phyloP scores from a whole-genome alignment of 2,113 vertebrate genomes.

The Scortum barcoo region DNA sequence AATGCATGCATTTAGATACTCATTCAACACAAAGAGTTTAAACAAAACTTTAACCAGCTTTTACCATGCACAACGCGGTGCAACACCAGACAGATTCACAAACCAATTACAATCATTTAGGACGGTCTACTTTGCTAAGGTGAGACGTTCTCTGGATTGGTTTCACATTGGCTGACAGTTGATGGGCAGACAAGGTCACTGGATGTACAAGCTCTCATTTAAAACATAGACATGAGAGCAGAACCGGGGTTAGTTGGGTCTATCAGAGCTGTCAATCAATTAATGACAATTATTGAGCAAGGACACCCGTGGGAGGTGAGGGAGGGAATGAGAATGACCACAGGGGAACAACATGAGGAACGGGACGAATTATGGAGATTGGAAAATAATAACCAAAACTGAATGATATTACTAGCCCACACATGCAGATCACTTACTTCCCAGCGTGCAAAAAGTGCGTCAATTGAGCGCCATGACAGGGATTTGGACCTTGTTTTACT shows the following conservation, averaged over 20 bases:
- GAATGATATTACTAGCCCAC: slow-evolving; percentile 81
- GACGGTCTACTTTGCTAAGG: slow-evolving; percentile 70
- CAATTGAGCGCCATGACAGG: slow-evolving; percentile 59
- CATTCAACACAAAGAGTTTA: slow-evolving; percentile 25
- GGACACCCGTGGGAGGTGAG: slow-evolving; percentile 90
- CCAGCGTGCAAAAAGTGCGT: slow-evolving; percentile 61
- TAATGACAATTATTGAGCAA: slow-evolving; percentile 99
- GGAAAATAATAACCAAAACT: slow-evolving; percentile 85
- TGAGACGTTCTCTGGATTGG: slow-evolving; percentile 77
- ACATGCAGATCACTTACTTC: slow-evolving; percentile 80
- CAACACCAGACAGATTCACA: slow-evolving; percentile 45
- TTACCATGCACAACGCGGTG: slow-evolving; percentile 24
- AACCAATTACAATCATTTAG: slow-evolving; percentile 77
- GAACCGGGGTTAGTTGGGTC: slow-evolving; percentile 96
- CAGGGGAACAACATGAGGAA: slow-evolving; percentile 88
- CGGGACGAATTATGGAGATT: slow-evolving; percentile 85
- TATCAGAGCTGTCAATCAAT: slow-evolving; percentile 99
- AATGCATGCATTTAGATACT: slow-evolving; percentile 6
- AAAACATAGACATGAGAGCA: slow-evolving; percentile 95
- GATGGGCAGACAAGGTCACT: slow-evolving; percentile 96
- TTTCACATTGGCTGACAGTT: slow-evolving; percentile 89
- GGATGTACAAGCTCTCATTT: slow-evolving; percentile 99
- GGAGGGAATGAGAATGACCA: slow-evolving; percentile 93
- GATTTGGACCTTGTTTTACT: slow-evolving; percentile 52
- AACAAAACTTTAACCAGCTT: slow-evolving; percentile 48